A percentile compares a stretch with the other conserved stretches of the same genome.
These are phyloP conservation scores for Morinoia aosen DNA, from an alignment of 2,888 invertebrate species.

Conservation along the genomic window DNA sequence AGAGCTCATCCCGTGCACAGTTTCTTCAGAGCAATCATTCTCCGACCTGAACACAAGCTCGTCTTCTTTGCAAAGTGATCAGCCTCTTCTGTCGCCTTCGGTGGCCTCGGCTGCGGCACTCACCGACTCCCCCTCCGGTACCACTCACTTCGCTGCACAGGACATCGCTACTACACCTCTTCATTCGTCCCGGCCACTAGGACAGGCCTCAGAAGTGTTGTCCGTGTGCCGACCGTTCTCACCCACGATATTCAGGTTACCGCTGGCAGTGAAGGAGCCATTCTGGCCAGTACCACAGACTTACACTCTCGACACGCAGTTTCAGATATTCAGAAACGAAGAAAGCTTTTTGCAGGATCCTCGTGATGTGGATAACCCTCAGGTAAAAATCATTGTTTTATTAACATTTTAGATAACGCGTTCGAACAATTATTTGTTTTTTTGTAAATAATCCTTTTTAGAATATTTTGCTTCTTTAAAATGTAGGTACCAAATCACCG, in stretches of 20 bases:
- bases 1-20: constrained; percentile 71
- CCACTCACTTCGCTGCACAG: not conserved
- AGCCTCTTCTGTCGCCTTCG: constrained; percentile 14
- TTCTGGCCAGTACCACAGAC: constrained; percentile 72
- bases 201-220: not conserved
- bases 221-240: constrained; percentile 70
- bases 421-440: not conserved
- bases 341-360: constrained; percentile 71
- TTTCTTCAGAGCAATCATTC: constrained; percentile 68
- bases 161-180: not conserved
- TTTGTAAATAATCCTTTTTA: not conserved
- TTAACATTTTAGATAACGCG: not conserved
- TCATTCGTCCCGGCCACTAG: not conserved
- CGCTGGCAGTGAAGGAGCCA: constrained; percentile 72
- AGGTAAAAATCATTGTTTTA: constrained; percentile 59
- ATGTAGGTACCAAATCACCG: too few species aligned
- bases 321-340: constrained; percentile 71
- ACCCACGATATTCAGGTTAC: constrained; percentile 69
- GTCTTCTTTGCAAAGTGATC: constrained; percentile 21
- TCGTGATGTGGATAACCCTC: constrained; percentile 66
- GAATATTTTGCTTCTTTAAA: too few species aligned
- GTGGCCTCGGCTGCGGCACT: constrained; percentile 35
- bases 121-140: not conserved
- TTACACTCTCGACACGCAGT: constrained; percentile 72
- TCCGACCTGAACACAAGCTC: constrained; percentile 36